phyloP scores from a whole-genome alignment of 2,888 invertebrate species.

The Stenotaenia linearis region DNA sequence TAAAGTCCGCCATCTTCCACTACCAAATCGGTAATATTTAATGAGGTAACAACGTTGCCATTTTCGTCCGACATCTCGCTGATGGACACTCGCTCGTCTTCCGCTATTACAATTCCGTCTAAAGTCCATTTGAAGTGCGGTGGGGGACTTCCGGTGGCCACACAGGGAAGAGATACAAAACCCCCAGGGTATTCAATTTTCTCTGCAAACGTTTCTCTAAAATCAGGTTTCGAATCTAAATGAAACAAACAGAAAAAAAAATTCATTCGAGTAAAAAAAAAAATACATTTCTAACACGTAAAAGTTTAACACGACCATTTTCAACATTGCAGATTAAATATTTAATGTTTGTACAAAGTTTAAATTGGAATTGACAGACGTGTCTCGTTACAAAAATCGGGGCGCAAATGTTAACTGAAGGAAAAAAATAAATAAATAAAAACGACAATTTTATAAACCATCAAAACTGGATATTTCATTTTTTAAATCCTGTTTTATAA shows the following conservation, averaged over 20 bases:
- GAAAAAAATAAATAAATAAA: too few relatives aligned
- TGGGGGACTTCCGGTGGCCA: slow-evolving; percentile 38
- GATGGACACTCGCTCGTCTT: slow-evolving; percentile 3
- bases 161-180: slow-evolving; percentile 37
- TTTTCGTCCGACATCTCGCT: slow-evolving; percentile 27
- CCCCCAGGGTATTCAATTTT: slow-evolving; percentile 34
- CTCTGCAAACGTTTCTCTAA: slow-evolving; percentile 27
- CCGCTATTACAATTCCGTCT: slow-evolving; percentile 33
- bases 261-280: too few relatives aligned
- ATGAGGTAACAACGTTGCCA: slow-evolving; percentile 31
- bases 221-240: slow-evolving; percentile 32
- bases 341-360: not conserved
- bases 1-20: slow-evolving; percentile 32
- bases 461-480: too few relatives aligned
- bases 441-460: too few relatives aligned
- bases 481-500: too few relatives aligned
- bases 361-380: not conserved
- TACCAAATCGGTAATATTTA: slow-evolving; percentile 17
- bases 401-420: too few relatives aligned
- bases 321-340: not conserved
- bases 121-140: slow-evolving; percentile 39
- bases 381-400: not conserved
- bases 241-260: not conserved
- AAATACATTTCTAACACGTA: not conserved
- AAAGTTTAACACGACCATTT: not conserved